These are phyloP conservation scores for Bostrychus sinensis DNA, from an alignment of 2,113 vertebrate species.

Conservation along the genomic window DNA sequence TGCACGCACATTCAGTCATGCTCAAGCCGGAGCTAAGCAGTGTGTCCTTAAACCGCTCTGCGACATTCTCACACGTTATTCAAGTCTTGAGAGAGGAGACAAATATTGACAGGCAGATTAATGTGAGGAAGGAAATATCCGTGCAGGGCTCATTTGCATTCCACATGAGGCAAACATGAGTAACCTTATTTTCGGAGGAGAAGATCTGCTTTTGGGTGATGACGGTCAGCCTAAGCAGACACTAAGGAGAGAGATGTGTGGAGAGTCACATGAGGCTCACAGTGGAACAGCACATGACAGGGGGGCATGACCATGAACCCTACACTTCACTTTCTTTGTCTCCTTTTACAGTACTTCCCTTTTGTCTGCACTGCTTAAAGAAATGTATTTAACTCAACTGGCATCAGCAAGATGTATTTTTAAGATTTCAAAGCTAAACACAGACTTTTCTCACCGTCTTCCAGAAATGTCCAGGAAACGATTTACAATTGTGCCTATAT, in stretches of 20 bases:
- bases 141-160: constrained; percentile 80
- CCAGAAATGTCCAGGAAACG: too few relatives aligned
- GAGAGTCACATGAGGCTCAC: constrained; percentile 81
- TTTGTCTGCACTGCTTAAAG: constrained; percentile 4
- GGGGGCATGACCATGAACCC: constrained; percentile 63
- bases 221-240: constrained; percentile 96
- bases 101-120: constrained; percentile 66
- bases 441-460: too few relatives aligned
- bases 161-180: constrained; percentile 80
- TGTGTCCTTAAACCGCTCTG: constrained; percentile 52
- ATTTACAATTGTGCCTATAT: too few relatives aligned
- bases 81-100: constrained; percentile 58
- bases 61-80: constrained; percentile 42
- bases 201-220: constrained; percentile 97
- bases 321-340: constrained; percentile 59
- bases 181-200: constrained; percentile 93
- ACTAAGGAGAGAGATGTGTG: constrained; percentile 85
- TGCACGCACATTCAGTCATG: constrained; percentile 80
- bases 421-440: too few relatives aligned
- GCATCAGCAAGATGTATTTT: constrained; percentile 2
- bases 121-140: constrained; percentile 62
- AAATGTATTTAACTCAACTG: constrained; percentile 3
- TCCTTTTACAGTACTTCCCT: constrained; percentile 57
- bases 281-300: constrained; percentile 78
- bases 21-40: constrained; percentile 80